Percentiles rank a stretch among this genome's conserved stretches.
Conservation (phyloP, 1,140 invertebrate genomes). For the Zelostemma sp. region DNA sequence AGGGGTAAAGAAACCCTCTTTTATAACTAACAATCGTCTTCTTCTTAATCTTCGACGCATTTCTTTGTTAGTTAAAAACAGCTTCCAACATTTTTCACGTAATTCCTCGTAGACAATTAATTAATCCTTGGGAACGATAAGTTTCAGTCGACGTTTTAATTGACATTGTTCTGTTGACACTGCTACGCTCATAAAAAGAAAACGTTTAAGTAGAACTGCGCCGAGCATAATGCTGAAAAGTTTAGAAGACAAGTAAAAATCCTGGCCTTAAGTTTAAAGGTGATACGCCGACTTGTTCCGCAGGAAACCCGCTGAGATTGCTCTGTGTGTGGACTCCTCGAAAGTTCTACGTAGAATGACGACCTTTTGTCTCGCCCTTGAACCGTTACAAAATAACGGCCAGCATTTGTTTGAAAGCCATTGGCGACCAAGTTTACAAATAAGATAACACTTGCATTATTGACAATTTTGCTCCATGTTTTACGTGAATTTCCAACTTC, state of each 20-base stretch:
- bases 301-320: conserved; percentile 23
- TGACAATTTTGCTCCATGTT: neutral
- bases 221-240: conserved; percentile 20
- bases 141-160: neutral
- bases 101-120: no score
- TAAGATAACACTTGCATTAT: neutral
- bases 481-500: neutral
- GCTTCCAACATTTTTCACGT: no score
- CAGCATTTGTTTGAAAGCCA: conserved; percentile 19
- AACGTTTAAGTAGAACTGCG: conserved; percentile 12
- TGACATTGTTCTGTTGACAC: neutral
- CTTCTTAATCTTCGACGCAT: no score
- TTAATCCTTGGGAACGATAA: neutral
- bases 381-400: conserved; percentile 28
- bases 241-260: conserved; percentile 29
- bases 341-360: conserved; percentile 17
- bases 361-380: conserved; percentile 23
- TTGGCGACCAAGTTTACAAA: conserved; percentile 19
- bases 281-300: conserved; percentile 20
- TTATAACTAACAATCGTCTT: no score
- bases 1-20: no score
- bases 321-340: conserved; percentile 14
- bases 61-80: neutral
- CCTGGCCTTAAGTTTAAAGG: conserved; percentile 33
- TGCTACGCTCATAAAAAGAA: neutral